These are phyloP conservation scores for Eristalis arbustorum DNA, from an alignment of 2,888 invertebrate genomes.

Conservation along the genomic window DNA sequence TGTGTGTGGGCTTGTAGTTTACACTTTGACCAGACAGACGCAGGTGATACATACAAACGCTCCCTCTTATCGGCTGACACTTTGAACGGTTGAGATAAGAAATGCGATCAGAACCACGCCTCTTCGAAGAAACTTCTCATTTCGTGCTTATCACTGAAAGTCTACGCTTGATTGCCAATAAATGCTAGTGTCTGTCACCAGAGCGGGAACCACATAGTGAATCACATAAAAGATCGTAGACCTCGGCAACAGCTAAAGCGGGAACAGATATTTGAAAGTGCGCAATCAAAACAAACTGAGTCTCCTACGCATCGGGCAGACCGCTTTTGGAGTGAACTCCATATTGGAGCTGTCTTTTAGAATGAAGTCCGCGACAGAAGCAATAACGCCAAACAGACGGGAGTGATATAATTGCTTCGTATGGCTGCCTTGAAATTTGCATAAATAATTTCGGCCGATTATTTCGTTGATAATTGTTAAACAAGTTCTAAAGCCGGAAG, in stretches of 20 bases:
- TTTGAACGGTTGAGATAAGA: slow-evolving; percentile 19
- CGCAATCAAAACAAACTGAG: neutral
- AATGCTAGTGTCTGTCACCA: no score
- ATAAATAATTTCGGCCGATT: neutral
- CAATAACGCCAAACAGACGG: neutral
- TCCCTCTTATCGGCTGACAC: slow-evolving; percentile 2
- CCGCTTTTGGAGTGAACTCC: neutral
- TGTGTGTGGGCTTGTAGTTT: neutral
- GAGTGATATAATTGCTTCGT: neutral
- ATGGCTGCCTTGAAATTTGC: neutral
- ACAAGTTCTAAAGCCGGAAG: neutral
- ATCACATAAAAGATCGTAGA: neutral
- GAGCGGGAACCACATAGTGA: neutral
- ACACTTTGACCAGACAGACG: slow-evolving; percentile 33
- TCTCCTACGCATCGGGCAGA: neutral
- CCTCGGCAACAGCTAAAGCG: neutral
- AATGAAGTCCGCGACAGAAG: neutral
- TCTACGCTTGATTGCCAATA: neutral
- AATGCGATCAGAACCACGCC: slow-evolving; percentile 7
- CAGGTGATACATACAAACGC: slow-evolving; percentile 20
- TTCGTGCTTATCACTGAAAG: neutral
- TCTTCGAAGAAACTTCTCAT: neutral
- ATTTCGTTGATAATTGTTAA: neutral
- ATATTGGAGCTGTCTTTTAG: neutral
- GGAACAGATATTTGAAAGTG: neutral